Conservation (phyloP, 2,888 invertebrate genomes). For the Ophonus ardosiacus region DNA sequence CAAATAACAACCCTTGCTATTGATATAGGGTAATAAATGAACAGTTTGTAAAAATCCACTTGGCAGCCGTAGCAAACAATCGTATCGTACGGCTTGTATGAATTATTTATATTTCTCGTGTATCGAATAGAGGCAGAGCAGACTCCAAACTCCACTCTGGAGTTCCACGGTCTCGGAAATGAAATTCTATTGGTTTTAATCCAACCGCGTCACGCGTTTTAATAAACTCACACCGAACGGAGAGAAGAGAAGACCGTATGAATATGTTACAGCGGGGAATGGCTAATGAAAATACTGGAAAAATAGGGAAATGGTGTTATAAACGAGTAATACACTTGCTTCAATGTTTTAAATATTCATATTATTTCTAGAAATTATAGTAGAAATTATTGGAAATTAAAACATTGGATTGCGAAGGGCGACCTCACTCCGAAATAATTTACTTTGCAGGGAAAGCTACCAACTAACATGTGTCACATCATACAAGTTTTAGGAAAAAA, state of each 20-base stretch:
- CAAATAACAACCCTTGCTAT: background rate
- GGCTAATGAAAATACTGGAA: background rate
- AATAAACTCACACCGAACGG: conserved; percentile 6
- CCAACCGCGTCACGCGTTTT: conserved; percentile 45
- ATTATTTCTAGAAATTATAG: too few relatives aligned
- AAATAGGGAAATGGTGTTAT: too few relatives aligned
- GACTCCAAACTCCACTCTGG: background rate
- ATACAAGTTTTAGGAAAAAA: too few relatives aligned
- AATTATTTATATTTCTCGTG: conserved; percentile 23
- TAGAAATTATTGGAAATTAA: too few relatives aligned
- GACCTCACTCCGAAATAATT: too few relatives aligned
- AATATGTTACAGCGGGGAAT: background rate
- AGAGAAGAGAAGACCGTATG: background rate
- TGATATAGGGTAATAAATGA: conserved; percentile 13
- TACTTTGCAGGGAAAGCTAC: too few relatives aligned
- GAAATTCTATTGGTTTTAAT: conserved; percentile 62
- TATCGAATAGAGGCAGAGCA: background rate
- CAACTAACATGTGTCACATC: too few relatives aligned
- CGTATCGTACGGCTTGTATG: conserved; percentile 28
- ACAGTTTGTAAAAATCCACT: conserved; percentile 40
- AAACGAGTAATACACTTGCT: too few relatives aligned
- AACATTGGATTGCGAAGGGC: too few relatives aligned
- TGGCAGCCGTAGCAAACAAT: conserved; percentile 29
- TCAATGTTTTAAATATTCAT: too few relatives aligned
- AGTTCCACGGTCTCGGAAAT: conserved; percentile 35